A percentile compares a stretch with the other conserved stretches of the same genome.
Conservation (phyloP, 1,140 invertebrate species). For the Mamestra configurata region DNA sequence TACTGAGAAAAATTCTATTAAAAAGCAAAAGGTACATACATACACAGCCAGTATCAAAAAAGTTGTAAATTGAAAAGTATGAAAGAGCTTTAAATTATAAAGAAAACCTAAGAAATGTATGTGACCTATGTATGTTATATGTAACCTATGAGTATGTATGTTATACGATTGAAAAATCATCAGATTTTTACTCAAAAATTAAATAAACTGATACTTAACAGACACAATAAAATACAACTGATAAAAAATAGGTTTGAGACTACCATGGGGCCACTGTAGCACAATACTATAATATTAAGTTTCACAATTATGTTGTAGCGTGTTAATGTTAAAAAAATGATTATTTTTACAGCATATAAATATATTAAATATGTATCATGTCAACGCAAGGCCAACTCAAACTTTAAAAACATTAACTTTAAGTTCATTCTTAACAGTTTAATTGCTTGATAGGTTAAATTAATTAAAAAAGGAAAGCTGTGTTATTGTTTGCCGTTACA, state of each 20-base stretch:
- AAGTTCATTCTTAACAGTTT: too few relatives aligned
- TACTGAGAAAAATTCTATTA: not conserved
- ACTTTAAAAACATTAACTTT: too few relatives aligned
- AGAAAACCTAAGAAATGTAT: conserved; percentile 1
- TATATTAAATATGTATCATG: too few relatives aligned
- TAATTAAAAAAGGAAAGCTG: too few relatives aligned
- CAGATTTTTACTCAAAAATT: not conserved
- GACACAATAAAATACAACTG: not conserved
- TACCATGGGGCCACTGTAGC: not conserved
- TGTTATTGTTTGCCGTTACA: too few relatives aligned
- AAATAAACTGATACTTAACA: not conserved
- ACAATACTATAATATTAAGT: not conserved
- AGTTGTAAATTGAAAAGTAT: conserved; percentile 10
- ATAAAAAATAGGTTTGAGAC: not conserved
- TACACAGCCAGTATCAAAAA: not conserved
- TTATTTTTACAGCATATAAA: too few relatives aligned
- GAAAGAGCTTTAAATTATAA: not conserved
- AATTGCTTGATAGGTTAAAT: too few relatives aligned
- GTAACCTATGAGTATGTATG: too few relatives aligned
- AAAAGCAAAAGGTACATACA: conserved; percentile 1
- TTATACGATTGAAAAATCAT: conserved; percentile 6
- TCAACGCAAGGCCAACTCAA: too few relatives aligned
- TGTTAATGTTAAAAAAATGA: too few relatives aligned
- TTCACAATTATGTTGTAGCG: too few relatives aligned
- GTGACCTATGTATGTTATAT: too few relatives aligned